phyloP scores from a whole-genome alignment of 2,113 vertebrate genomes.

The Cettia cetti region DNA sequence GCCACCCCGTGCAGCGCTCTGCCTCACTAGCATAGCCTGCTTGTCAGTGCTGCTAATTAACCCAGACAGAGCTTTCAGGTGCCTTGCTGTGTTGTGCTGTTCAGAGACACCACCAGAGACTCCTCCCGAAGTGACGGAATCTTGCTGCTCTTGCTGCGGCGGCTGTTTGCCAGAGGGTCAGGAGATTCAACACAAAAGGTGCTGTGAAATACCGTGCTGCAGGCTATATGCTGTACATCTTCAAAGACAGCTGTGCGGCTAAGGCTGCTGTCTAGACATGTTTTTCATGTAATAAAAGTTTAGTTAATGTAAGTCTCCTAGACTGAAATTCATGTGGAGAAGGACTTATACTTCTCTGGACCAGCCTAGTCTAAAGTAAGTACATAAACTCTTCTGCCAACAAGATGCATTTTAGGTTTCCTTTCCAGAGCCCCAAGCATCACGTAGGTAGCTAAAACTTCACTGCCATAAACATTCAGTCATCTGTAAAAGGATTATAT shows the following conservation, averaged over 20 bases:
- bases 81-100: neutral
- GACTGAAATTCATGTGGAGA: neutral
- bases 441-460: neutral
- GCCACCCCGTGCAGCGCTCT: neutral
- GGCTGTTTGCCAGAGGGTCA: conserved; percentile 36
- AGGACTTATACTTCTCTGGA: neutral
- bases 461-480: neutral
- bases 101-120: neutral
- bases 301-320: neutral
- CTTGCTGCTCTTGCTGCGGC: neutral
- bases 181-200: neutral
- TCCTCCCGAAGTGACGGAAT: neutral
- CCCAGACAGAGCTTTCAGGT: neutral
- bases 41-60: neutral
- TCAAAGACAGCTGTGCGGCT: neutral
- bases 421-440: neutral
- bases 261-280: conserved; percentile 12
- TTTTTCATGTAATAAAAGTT: neutral
- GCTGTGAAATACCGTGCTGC: neutral
- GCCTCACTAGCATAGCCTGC: neutral
- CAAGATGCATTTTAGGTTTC: neutral
- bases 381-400: neutral
- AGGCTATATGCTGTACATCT: neutral
- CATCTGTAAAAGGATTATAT: neutral
- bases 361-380: neutral